These are phyloP conservation scores for Papilio aristodemus DNA, from an alignment of 1,140 invertebrate genomes.

Conservation along the genomic window DNA sequence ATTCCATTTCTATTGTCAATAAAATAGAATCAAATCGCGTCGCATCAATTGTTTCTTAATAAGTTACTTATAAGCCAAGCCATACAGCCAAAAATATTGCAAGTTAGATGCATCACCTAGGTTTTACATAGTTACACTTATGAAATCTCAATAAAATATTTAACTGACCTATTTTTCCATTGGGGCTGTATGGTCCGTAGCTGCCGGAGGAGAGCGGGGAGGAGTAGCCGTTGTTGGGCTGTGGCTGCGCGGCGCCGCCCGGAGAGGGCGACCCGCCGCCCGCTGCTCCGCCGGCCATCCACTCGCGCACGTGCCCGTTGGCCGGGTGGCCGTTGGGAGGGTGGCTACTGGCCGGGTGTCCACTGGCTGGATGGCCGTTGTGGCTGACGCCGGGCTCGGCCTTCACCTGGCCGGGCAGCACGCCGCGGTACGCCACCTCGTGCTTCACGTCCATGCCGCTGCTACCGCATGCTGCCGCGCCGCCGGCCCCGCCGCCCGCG, in stretches of 20 bases:
- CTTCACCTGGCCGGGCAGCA: constrained; percentile 69
- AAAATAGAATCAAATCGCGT: no score
- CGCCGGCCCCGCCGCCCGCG: constrained; percentile 72
- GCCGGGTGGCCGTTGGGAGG: constrained; percentile 80
- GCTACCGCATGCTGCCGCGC: constrained; percentile 74
- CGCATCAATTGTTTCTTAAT: no score
- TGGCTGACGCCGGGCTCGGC: constrained; percentile 79
- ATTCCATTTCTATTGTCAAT: no score
- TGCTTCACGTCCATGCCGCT: constrained; percentile 75
- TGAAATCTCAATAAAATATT: constrained; percentile 3
- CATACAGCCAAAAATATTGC: no score
- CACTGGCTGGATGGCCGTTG: constrained; percentile 64
- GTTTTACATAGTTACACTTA: neutral
- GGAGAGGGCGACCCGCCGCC: constrained; percentile 64
- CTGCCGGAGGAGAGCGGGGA: constrained; percentile 90
- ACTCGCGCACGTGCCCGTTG: constrained; percentile 90
- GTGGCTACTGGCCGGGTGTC: neutral
- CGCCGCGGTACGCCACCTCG: constrained; percentile 74
- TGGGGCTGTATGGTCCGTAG: constrained; percentile 92
- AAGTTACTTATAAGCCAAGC: no score
- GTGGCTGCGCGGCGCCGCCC: constrained; percentile 77
- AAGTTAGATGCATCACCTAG: no score
- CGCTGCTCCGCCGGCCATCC: constrained; percentile 89
- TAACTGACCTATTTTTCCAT: constrained; percentile 90
- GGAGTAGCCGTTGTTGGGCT: constrained; percentile 88